Conservation (phyloP, 2,888 invertebrate genomes). For the Vanessa cardui region DNA sequence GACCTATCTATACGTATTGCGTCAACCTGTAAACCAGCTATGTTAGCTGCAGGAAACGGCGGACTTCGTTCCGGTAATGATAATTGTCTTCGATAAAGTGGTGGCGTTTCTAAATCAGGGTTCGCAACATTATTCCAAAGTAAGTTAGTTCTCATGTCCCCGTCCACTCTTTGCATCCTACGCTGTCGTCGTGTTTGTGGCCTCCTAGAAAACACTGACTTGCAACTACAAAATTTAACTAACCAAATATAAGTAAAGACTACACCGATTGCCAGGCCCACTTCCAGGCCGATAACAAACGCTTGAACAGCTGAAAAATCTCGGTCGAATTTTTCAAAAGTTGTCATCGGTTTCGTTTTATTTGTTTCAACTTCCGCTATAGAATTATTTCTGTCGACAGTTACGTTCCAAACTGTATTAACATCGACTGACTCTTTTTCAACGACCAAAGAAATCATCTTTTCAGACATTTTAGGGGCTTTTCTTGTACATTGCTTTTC, state of each 20-base stretch:
- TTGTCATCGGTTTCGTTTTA: constrained; percentile 53
- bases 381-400: constrained; percentile 49
- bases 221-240: constrained; percentile 61
- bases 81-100: constrained; percentile 60
- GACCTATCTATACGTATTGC: constrained; percentile 55
- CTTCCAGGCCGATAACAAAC: constrained; percentile 69
- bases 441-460: constrained; percentile 77
- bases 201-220: constrained; percentile 52
- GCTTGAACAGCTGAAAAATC: constrained; percentile 74
- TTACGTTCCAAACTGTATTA: constrained; percentile 70
- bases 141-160: constrained; percentile 68
- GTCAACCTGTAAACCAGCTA: constrained; percentile 52
- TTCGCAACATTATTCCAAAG: constrained; percentile 67
- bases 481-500: constrained; percentile 71
- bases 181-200: constrained; percentile 53
- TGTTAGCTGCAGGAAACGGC: constrained; percentile 55
- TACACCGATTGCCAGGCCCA: constrained; percentile 72
- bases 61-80: constrained; percentile 61
- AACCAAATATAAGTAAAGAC: constrained; percentile 75
- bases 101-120: constrained; percentile 72
- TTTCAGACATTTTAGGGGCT: constrained; percentile 79
- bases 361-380: constrained; percentile 41
- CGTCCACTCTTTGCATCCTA: constrained; percentile 48
- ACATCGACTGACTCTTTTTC: constrained; percentile 60
- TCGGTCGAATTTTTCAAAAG: constrained; percentile 68